Evolutionary conservation across 2,113 vertebrate species (phyloP).

Genomic region (Anser cygnoides): DNA sequence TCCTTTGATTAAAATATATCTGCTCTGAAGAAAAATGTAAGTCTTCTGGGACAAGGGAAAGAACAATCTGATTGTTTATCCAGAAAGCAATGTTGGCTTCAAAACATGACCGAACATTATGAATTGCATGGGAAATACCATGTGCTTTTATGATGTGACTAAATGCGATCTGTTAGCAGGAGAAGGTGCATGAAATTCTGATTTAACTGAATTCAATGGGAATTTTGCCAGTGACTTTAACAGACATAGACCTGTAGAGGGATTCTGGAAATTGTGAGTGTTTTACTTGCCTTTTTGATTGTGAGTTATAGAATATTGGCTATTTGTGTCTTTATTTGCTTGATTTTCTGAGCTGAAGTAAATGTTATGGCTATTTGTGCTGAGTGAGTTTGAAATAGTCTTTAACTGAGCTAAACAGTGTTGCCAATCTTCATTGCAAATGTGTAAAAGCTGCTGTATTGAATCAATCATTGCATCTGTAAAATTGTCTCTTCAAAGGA

Average conservation of each 20-base stretch:
- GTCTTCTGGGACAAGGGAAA: not conserved
- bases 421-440: not conserved
- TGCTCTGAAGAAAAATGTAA: not conserved
- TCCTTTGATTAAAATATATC: not conserved
- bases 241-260: not conserved
- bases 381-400: conserved; percentile 7
- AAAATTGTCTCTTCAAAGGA: not conserved
- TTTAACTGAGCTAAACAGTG: not conserved
- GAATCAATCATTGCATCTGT: not conserved
- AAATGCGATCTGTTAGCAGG: not conserved
- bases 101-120: not conserved
- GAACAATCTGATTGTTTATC: not conserved
- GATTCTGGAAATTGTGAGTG: not conserved
- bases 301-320: not conserved
- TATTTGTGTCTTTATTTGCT: not conserved
- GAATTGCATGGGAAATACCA: not conserved
- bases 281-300: not conserved
- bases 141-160: not conserved
- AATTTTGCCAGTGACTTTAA: not conserved
- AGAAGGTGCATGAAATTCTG: not conserved
- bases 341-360: not conserved
- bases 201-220: not conserved
- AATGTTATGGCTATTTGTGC: not conserved
- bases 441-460: not conserved
- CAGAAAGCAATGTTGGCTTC: not conserved